Evolutionary conservation across 2,113 vertebrate genomes (phyloP).

Genomic region (Sarotherodon lohbergeri): DNA sequence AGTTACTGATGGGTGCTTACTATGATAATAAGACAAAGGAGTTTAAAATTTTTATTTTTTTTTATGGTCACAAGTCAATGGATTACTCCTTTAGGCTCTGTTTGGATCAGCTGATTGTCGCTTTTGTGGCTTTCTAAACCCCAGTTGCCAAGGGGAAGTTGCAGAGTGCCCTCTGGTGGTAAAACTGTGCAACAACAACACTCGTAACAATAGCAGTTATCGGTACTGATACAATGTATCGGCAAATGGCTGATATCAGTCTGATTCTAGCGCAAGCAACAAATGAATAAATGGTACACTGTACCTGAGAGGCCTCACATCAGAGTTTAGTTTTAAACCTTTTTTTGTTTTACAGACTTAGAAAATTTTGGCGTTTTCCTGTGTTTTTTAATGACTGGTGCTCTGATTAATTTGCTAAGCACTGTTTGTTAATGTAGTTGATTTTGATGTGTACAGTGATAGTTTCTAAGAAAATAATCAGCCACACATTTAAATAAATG

Average conservation of each 20-base stretch:
- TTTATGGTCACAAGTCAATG: background rate
- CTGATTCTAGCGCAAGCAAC: background rate
- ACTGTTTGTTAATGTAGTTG: background rate
- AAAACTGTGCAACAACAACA: background rate
- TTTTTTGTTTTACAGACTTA: background rate
- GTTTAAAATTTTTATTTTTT: rapidly evolving
- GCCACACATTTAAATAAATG: background rate
- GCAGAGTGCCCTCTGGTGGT: background rate
- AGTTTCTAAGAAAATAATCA: background rate
- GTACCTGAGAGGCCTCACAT: background rate
- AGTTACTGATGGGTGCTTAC: background rate
- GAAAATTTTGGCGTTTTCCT: no score
- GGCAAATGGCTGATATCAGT: background rate
- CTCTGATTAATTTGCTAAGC: background rate
- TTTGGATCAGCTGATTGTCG: background rate
- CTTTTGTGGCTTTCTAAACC: background rate
- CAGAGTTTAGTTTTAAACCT: background rate
- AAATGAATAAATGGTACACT: background rate
- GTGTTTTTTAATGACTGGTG: no score
- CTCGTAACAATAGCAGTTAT: background rate
- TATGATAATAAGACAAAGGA: background rate
- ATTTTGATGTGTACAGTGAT: background rate
- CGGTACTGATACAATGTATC: background rate
- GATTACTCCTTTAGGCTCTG: background rate
- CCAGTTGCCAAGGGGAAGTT: background rate